Base-by-base conservation (phyloP, 2,888 invertebrate genomes). In the Drosophila tanythrix region DNA sequence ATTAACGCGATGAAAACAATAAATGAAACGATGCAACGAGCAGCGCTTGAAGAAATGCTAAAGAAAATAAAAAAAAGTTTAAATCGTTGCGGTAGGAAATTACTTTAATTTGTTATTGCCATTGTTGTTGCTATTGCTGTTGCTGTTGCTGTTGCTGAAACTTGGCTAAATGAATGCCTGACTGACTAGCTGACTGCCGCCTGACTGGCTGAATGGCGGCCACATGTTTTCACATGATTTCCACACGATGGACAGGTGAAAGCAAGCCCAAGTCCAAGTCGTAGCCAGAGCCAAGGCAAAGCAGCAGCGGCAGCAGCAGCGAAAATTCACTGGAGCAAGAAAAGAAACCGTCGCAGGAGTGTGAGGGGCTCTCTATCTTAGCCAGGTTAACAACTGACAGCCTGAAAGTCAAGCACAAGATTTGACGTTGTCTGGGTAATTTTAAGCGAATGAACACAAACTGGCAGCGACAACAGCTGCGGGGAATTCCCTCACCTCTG, bases 151-250 rank as follows among this genome's bases (percentile, higher is more conserved):
- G 67, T 58, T 67, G 70, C 67, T 73, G 70, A 87, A 87, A 79
- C 89, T 81, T 84, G 87, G 87, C 85, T 87, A 89, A 83, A 87
- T 83, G 81, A 87, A 89, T 89, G 83, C 70, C 82, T 89, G 89
- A 78, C 85, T 85, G 85, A 68, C 81, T 81, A 57, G 64, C 73
- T 78, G 85, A 72, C 83, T 85, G 56, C 57, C 81, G 79, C 67
- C 84, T 72, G 74, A 64, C 69, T 61, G 76, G 66, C 71, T 87
- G 82, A 82, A 70, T 83, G 83, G 83, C 83, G 77, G 88, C 84
- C 89, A 87, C 90, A 87, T 90, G 86, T 87, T 87, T 87, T 87
- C 90, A 87, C 86, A 87, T 87, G 86, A 90, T 87, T 87, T 87
- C 90, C 86, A 87, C 84, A 81, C 87, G 88, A 83, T 84, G 89